Percentiles rank a stretch among this genome's conserved stretches.
These are phyloP conservation scores for Steatocranus sp. DNA, from an alignment of 2,797 vertebrate genomes.

Conservation along the genomic window DNA sequence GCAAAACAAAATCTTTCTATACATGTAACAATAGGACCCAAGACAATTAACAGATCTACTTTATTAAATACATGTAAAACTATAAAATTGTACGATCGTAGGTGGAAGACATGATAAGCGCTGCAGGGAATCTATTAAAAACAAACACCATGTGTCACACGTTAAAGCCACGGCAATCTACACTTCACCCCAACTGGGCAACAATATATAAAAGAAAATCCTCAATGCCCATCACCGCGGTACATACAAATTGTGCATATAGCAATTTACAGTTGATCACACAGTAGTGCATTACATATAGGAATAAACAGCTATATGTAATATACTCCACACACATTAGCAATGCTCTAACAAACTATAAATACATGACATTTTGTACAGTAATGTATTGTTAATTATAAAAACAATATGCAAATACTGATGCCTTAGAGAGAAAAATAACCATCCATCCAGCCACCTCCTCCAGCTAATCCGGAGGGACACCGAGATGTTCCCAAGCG, in stretches of 20 bases:
- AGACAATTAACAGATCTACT: not conserved
- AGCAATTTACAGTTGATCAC: not conserved
- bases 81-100: not conserved
- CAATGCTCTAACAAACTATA: not conserved
- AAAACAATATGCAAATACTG: not conserved
- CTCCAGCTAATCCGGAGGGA: accelerated
- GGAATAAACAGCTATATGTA: not conserved
- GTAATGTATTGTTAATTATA: not conserved
- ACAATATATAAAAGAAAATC: not conserved
- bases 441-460: not conserved
- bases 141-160: not conserved
- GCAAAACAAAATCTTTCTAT: not conserved
- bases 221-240: not conserved
- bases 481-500: not conserved
- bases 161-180: not conserved
- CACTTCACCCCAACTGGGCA: not conserved
- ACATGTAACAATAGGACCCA: not conserved
- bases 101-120: accelerated
- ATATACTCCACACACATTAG: not conserved
- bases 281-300: not conserved
- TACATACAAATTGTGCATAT: not conserved
- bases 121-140: not conserved
- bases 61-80: not conserved
- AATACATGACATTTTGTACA: not conserved
- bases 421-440: not conserved